Base-by-base conservation (phyloP, 92 coral and sea anemone genomes). In the Palythoa grandiflora region DNA sequence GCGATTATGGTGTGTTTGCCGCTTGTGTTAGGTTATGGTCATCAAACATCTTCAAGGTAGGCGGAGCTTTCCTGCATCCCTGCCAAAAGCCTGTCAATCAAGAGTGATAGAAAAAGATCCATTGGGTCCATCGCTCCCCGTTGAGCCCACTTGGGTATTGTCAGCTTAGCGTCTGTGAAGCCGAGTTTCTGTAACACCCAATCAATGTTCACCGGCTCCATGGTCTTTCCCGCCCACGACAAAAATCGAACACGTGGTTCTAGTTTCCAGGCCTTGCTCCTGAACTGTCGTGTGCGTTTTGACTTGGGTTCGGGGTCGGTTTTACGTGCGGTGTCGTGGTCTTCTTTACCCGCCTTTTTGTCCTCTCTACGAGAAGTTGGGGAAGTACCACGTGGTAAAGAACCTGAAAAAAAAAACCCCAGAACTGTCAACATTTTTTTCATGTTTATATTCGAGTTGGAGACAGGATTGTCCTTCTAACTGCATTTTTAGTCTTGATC, bases 71-170 rank as follows among this genome's bases (percentile, higher is more conserved):
- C 99, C 48, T 91, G 94, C 94, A 97, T 93, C 68, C 93, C 95
- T 57, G 96, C 93, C 94, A 97, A 86, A 81, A 97, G 91, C 75
- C 96, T 85, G 88, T 97, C 96, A 63, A 94, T 92, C 87, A 97
- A 89, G n/a, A 95, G 80, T 48, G 98, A 97, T 74, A 97, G 73
- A 78, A 97, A 96, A 44, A 93, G 87, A 83, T 97, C 99, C 99
- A 95, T 95, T 1, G 99, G 99, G 73, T 97, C 99, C 99, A 97
- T 97, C 20, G 99, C 99, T 12, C 99, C 99, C 15, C 99, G 97
- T 86, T 97, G 99, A 44, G 94, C 99, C 99, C 99, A 97, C 75
- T 97, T 97, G 5, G 99, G 99, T 57, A 97, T 97, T 48, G 99
- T 97, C 91, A 97, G 87, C 50, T 93, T 97, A 71, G 99, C 99